Evolutionary conservation across 2,797 vertebrate genomes (phyloP), one percentile per base, ranked within the genome.

Genomic region (Adelosebastes latens): DNA sequence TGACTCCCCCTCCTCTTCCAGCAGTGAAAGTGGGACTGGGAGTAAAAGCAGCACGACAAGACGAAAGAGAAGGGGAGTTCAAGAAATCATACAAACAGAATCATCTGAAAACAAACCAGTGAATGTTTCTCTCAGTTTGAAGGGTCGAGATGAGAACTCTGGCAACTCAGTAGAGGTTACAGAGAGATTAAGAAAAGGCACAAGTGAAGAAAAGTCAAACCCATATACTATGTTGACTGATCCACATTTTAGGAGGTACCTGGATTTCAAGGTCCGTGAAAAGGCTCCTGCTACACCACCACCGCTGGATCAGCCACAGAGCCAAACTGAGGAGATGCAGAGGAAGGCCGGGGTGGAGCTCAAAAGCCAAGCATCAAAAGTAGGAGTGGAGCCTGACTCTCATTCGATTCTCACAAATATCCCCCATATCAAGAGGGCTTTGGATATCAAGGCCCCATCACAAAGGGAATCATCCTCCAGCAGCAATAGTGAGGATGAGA

Each of bases 401-500:
- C 20, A 75, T 29, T 11, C 55, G 31, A 75, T 20, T 34, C 59
- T 75, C 39, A 56, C 56, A 25, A 74, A 36, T 67, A 62, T 78
- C 20, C 74, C 79, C 11, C 36, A 7, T 10, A 36, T 63, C 34
- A 83, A 65, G 29, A 81, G 32, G 29, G 27, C 24, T 71, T 73
- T 82, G 56, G 74, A 86, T 36, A 70, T 68, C 25, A 82, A 46
- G 71, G 42, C 55, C 61, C 27, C 29, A 1, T 46, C 22, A 52
- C 60, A 62, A 60, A 71, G 14, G 24, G 34, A 85, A 75, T 58
- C 75, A 8, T 88, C 82, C 11, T 75, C 86, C 6, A 83, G 74
- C 52, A 86, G 82, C 24, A 74, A 49, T 22, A 84, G 72, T 49
- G 88, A 92, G 12, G 74, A 82, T 61, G 87, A 93, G 52, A 76